Conservation (phyloP, 2,797 vertebrate species). For the Catamblyrhynchus diadema region DNA sequence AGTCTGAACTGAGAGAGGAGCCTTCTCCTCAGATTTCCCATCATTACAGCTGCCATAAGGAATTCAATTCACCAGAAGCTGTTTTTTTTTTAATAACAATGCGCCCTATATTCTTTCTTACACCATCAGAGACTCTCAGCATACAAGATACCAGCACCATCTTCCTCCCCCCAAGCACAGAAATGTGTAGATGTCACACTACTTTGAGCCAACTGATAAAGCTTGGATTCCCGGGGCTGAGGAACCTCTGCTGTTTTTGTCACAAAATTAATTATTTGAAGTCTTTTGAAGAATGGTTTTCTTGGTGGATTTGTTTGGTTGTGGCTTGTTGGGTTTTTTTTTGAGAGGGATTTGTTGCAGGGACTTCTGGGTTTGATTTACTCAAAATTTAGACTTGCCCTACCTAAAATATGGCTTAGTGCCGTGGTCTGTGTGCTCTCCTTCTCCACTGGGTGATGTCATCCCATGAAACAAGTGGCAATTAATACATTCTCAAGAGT, state of each 20-base stretch:
- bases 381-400: background rate
- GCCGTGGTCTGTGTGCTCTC: background rate
- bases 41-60: background rate
- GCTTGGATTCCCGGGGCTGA: background rate
- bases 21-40: background rate
- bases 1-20: background rate
- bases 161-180: fast-evolving
- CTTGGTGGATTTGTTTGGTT: background rate
- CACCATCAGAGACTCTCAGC: background rate
- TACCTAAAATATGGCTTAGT: background rate
- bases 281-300: background rate
- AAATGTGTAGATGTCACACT: background rate
- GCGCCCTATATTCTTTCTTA: background rate
- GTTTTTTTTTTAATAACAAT: background rate
- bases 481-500: background rate
- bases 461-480: background rate
- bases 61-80: background rate
- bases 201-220: background rate
- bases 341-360: background rate
- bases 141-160: background rate
- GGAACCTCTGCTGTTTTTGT: background rate
- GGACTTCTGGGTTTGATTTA: background rate
- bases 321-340: background rate
- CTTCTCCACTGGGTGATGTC: background rate
- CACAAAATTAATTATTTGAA: background rate